Conservation (phyloP, 2,888 invertebrate species). For the Lordiphosa andalusiaca region DNA sequence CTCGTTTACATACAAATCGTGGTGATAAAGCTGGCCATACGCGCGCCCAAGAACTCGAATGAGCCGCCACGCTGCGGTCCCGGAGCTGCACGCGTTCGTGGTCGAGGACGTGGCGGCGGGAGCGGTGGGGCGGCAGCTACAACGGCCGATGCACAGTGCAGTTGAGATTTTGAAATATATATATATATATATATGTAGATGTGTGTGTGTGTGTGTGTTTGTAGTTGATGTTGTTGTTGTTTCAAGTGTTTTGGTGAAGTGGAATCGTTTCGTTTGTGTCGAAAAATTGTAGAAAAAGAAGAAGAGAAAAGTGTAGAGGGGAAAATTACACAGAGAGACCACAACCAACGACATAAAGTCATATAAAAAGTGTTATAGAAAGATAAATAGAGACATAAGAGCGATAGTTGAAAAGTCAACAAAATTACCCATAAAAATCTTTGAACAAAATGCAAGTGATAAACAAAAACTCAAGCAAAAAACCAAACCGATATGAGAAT, state of each 20-base stretch:
- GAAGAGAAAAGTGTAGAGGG: slow-evolving; percentile 63
- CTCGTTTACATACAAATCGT: slow-evolving; percentile 79
- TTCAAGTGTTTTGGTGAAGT: slow-evolving; percentile 14
- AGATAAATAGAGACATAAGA: slow-evolving; percentile 32
- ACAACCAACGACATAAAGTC: slow-evolving; percentile 50
- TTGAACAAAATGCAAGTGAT: slow-evolving; percentile 53
- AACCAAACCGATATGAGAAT: slow-evolving; percentile 8
- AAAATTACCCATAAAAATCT: slow-evolving; percentile 52
- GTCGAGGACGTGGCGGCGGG: slow-evolving; percentile 53
- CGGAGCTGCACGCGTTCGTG: slow-evolving; percentile 34
- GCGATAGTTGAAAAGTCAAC: slow-evolving; percentile 53
- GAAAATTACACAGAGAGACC: slow-evolving; percentile 61
- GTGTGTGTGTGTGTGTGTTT: slow-evolving; percentile 11
- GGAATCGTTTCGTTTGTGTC: slow-evolving; percentile 32
- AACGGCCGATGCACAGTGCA: slow-evolving; percentile 24
- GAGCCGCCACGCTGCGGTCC: slow-evolving; percentile 71
- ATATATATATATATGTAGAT: slow-evolving; percentile 13
- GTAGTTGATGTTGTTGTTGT: slow-evolving; percentile 3
- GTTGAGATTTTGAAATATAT: slow-evolving; percentile 11
- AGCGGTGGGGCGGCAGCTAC: slow-evolving; percentile 43
- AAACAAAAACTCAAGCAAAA: slow-evolving; percentile 21
- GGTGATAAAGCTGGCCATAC: slow-evolving; percentile 80
- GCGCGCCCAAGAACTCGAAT: slow-evolving; percentile 79
- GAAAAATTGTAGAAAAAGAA: slow-evolving; percentile 40
- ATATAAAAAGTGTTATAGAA: slow-evolving; percentile 29